Evolutionary conservation across 1,140 invertebrate genomes (phyloP), one percentile per base, ranked within the genome.

Genomic region (Sesamia nonagrioides): DNA sequence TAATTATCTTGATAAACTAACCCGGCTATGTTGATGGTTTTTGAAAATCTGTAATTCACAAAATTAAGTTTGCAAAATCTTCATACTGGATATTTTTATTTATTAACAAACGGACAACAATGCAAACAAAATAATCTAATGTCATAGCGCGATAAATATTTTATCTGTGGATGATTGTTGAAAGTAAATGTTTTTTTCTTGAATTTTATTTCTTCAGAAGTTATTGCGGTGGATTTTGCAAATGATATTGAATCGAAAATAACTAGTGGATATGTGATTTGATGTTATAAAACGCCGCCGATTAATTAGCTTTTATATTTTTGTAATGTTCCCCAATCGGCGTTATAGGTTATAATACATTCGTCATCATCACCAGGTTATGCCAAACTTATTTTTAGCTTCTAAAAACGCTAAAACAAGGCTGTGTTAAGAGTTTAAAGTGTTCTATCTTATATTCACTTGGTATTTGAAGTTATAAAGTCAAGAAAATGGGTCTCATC

Each of bases 401-500:
- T 42, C 68, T 81, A 83, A 84, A 87, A 82, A 77, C 81, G 50
- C 69, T 82, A 83, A 82, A 84, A 74, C 77, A 68, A 75, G 76
- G 37, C 50, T 80, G 73, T 84, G 56, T 81, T 79, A 83, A 86
- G 73, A 84, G 84, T 73, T 83, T 72, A 40, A 58, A 81, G 66
- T 82, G 80, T 83, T 79, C 58, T 58, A 48, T 37, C 63, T 17
- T 63, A 84, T 75, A 82, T 80, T 78, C 8, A 60, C 79, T 80
- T 50, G 63, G 63, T 69, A 81, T 76, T 76, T 74, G 56, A 78
- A 78, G 69, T 69, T 69, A 74, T 81, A 77, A 68, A 75, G 71
- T 80, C 79, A 84, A 80, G 71, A 90, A 89, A 85, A 93, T 94
- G 92, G 92, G 92, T 77, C 78, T 92, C 50, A 90, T 94, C 37